Percentiles rank a stretch among this genome's conserved stretches.
phyloP scores from a whole-genome alignment of 2,113 vertebrate genomes.

The Neodontobutis hainanensis region DNA sequence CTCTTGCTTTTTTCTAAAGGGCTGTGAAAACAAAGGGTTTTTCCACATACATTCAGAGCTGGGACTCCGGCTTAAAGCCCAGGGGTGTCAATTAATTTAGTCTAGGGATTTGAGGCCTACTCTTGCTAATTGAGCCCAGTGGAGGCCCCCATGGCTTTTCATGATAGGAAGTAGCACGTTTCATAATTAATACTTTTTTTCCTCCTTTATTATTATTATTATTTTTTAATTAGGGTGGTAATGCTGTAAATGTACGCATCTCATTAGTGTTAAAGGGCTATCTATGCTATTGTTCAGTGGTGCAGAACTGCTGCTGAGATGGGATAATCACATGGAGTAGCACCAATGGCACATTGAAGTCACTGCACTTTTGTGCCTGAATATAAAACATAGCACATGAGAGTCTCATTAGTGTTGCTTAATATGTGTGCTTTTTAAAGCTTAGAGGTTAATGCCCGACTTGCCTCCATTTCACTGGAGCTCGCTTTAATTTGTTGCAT shows the following conservation, averaged over 20 bases:
- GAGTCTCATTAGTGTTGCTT: constrained; percentile 79
- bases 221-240: constrained; percentile 80
- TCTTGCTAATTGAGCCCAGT: constrained; percentile 83
- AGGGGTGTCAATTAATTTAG: constrained; percentile 85
- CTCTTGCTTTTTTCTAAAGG: constrained; percentile 69
- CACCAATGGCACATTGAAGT: constrained; percentile 58
- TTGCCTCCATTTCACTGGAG: constrained; percentile 73
- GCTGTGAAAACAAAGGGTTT: constrained; percentile 76
- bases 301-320: constrained; percentile 56
- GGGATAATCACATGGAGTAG: constrained; percentile 60
- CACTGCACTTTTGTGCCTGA: constrained; percentile 61
- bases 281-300: constrained; percentile 67
- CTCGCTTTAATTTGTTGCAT: constrained; percentile 77
- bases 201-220: constrained; percentile 69
- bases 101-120: constrained; percentile 82
- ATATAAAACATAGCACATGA: constrained; percentile 71
- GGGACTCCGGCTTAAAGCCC: constrained; percentile 76
- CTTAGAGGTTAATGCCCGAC: constrained; percentile 78
- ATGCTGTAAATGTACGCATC: constrained; percentile 79
- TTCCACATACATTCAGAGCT: constrained; percentile 68
- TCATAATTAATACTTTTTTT: constrained; percentile 79
- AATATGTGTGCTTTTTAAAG: constrained; percentile 80
- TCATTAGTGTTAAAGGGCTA: constrained; percentile 70
- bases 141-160: constrained; percentile 77
- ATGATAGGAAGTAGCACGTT: constrained; percentile 76